phyloP scores from a whole-genome alignment of 1,140 invertebrate genomes.

The Berghia stephanieae region DNA sequence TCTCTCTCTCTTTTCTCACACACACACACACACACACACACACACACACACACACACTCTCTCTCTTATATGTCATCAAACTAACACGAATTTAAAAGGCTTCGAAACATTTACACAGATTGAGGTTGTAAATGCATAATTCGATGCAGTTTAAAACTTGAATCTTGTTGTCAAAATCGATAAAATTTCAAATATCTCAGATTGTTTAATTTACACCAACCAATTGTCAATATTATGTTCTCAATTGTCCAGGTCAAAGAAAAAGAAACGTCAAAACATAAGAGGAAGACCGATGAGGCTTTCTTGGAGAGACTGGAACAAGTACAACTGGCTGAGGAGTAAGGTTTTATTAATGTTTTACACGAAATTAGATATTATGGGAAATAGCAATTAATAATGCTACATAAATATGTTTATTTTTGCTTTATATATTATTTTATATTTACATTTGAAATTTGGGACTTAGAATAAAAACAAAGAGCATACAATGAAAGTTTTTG shows the following conservation, averaged over 20 bases:
- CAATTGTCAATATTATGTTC: neutral
- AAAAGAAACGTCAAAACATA: constrained; percentile 49
- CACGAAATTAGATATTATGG: no score
- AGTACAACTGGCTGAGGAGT: constrained; percentile 67
- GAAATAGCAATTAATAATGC: no score
- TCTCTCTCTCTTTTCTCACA: no score
- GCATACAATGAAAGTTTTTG: no score
- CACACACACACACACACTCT: neutral
- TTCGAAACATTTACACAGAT: neutral
- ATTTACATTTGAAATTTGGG: no score
- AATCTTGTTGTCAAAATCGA: no score
- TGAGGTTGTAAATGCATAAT: neutral
- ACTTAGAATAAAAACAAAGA: no score
- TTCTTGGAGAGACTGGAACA: constrained; percentile 66
- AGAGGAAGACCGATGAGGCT: constrained; percentile 58
- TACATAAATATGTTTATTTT: no score
- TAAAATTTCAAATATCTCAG: neutral
- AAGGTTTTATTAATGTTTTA: constrained; percentile 46
- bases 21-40: neutral
- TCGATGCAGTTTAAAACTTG: no score
- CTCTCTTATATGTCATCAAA: neutral
- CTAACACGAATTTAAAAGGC: neutral
- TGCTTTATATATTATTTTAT: no score
- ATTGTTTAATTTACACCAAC: neutral
- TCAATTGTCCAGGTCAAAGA: constrained; percentile 48